Evolutionary conservation across 2,797 vertebrate species (phyloP).

Genomic region (Lacerta bilineata): DNA sequence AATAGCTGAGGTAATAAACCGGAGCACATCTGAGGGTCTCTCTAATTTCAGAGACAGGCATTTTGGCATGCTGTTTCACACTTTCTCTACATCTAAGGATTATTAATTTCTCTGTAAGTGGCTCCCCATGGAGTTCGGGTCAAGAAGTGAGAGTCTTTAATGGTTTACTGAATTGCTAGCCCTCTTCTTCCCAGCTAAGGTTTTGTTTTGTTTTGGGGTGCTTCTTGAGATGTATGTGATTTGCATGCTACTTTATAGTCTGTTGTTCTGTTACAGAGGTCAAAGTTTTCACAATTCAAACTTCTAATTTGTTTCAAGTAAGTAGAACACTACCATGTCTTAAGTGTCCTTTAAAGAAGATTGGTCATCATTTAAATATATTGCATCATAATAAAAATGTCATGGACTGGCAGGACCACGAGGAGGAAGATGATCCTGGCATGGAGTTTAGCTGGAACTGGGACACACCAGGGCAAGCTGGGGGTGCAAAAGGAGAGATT

Average conservation of each 20-base stretch:
- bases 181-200: conserved; percentile 16
- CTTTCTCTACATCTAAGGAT: conserved; percentile 46
- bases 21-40: background rate
- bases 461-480: too few species aligned
- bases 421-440: too few species aligned
- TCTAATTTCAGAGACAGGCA: conserved; percentile 24
- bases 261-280: background rate
- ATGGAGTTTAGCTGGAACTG: too few species aligned
- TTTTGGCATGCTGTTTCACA: conserved; percentile 30
- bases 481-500: too few species aligned
- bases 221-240: background rate
- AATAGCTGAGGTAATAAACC: conserved; percentile 46
- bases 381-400: too few species aligned
- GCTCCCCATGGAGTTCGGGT: conserved; percentile 36
- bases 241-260: conserved; percentile 14
- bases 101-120: conserved; percentile 63
- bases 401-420: too few species aligned
- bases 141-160: conserved; percentile 46
- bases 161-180: conserved; percentile 39
- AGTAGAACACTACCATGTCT: background rate
- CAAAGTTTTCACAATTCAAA: background rate
- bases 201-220: background rate
- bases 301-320: background rate
- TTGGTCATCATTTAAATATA: background rate
- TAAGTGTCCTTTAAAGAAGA: background rate